Base-by-base conservation (phyloP, 1,140 invertebrate genomes). In the Trachymyrmex septentrionalis region DNA sequence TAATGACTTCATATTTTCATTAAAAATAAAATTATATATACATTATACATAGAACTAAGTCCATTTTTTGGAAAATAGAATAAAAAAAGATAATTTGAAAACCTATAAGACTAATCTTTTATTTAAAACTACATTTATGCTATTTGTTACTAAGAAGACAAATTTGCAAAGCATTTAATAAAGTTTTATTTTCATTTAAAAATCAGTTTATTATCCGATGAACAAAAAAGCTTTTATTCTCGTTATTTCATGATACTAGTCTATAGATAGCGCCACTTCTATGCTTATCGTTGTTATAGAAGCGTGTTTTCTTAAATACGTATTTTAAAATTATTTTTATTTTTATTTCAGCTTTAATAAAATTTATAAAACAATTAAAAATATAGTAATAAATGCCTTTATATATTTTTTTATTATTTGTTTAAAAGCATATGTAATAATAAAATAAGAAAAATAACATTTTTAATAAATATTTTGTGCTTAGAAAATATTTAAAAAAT, bases 191-290 rank as follows among this genome's bases (percentile, higher is more conserved):
- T 21, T 53, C 2, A 12, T 53, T 53, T 24, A 50, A n/a, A 6
- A 10, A 27, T 69, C 19, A 44, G 9, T 73, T 59, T 0, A 30
- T 82, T 82, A 82, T 73, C 24, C 53, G 3, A 59, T 48, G 77
- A 71, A 55, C 64, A 38, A 57, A 85, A 16, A 21, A 76, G n/a
- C 12, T 71, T 21, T 34, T 30, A 6, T 66, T 55, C 44, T 21
- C 12, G n/a, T 48, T 38, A 61, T 30, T 80, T 80, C 21, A 16
- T n/a, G 30, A 50, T 3, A 44, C 53, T 1, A 3, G 34, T 48
- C 57, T 24, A 10, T 10, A 88, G 87, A 88, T 88, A 86, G 88
- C 87, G 75, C 87, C 76, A 88, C n/a, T 73, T 88, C 48, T 27
- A 12, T 30, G 7, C 14, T 57, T 34, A 14, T 48, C 53, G 5